Evolutionary conservation across 1,140 invertebrate genomes (phyloP), one percentile per base, ranked within the genome.

Genomic region (Penaeus chinensis): DNA sequence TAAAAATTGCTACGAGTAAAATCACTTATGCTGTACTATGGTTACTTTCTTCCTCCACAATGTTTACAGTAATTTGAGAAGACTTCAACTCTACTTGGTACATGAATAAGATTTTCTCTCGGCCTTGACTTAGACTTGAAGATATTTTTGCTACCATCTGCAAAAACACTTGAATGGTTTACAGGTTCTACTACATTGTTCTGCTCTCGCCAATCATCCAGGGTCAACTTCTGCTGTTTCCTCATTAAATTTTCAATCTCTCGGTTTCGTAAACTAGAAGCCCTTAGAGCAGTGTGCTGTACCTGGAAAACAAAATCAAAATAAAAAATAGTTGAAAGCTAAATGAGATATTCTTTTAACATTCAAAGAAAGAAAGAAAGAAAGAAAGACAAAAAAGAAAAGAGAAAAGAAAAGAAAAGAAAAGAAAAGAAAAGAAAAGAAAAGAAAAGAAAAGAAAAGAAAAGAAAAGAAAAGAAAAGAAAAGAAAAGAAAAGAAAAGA

Each of bases 61-160:
- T 83, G 82, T 11, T 74, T 71, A 47, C 82, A 83, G 3, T 74
- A 83, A 54, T 74, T 74, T 16, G 82, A 83, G 32, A 83, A 83
- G 0, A 74, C 66, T 54, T 83, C 82, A 42, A 83, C 82, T 60
- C 82, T 54, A 27, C 66, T 83, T 19, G 66, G 16, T 3, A 47
- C 24, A 13, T 54, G 66, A 22, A 20, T 37, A 11, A 22, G 19
- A 10, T 62, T 24, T 65, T 82, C 62, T 47, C 80, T 66, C 18
- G 62, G 81, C 13, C 42, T 66, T 18, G 65, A 24, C 54, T 37
- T 83, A 3, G 82, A 74, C 11, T 65, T 71, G 42, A 83, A 83
- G n/a, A 82, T 82, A 24, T 82, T 27, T 18, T 82, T 63, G 8
- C 47, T 42, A 4, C 62, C 32, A 63, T 83, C 66, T 66, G 65